Evolutionary conservation across 30 jellyfish, hydroid and myxozoan species (phyloP).

Genomic region (Phacellophora camtschatica): DNA sequence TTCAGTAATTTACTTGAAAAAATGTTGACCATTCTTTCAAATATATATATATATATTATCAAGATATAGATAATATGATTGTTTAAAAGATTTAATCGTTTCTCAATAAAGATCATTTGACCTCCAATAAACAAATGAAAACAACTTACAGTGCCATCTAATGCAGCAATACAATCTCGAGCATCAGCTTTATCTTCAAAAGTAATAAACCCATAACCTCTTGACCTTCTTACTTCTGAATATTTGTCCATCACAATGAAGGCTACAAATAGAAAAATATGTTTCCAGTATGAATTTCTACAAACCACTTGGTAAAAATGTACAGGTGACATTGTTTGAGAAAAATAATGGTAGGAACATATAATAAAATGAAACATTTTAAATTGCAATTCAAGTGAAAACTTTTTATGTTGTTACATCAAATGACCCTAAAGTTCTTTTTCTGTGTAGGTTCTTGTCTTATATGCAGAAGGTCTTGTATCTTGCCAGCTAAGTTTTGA

Average conservation of each 20-base stretch:
- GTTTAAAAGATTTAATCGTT: no score
- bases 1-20: no score
- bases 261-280: slow-evolving; percentile 6
- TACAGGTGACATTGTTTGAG: no score
- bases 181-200: slow-evolving; percentile 74
- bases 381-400: not conserved
- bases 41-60: no score
- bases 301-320: no score
- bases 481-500: no score
- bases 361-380: no score
- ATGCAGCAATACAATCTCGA: slow-evolving; percentile 28
- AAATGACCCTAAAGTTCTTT: not conserved
- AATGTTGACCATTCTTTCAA: no score
- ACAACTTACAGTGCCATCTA: slow-evolving; percentile 60
- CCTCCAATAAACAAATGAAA: not conserved
- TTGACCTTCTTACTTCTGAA: slow-evolving; percentile 58
- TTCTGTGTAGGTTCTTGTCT: no score
- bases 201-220: slow-evolving; percentile 69
- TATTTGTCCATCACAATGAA: slow-evolving; percentile 60
- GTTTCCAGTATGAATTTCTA: no score
- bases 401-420: not conserved
- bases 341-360: no score
- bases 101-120: not conserved
- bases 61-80: not conserved
- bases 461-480: no score